Evolutionary conservation across 2,113 vertebrate genomes (phyloP).

Genomic region (Tyto alba): DNA sequence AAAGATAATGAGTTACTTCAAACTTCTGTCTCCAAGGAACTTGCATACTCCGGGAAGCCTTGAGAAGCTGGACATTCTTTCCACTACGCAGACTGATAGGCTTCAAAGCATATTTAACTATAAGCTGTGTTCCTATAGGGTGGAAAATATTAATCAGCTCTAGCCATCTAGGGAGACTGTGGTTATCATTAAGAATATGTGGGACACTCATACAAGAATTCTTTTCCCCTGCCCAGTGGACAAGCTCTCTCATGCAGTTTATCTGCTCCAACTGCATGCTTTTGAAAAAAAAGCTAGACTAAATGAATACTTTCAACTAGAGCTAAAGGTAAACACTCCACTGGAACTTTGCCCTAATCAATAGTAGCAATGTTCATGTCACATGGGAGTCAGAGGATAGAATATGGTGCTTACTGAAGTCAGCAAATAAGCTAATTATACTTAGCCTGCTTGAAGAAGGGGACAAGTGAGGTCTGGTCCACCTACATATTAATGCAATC

Average conservation of each 20-base stretch:
- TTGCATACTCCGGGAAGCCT: background rate
- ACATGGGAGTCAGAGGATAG: constrained; percentile 55
- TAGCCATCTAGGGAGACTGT: constrained; percentile 16
- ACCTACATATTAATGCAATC: constrained; percentile 16
- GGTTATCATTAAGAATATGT: constrained; percentile 19
- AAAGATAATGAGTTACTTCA: constrained; percentile 4
- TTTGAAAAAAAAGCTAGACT: constrained; percentile 21
- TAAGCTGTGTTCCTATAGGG: background rate
- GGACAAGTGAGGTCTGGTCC: constrained; percentile 17
- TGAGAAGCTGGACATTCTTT: constrained; percentile 44
- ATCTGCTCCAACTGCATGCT: constrained; percentile 18
- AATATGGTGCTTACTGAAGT: constrained; percentile 36
- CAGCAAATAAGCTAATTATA: constrained; percentile 52
- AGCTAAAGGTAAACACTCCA: constrained; percentile 62
- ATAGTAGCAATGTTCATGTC: constrained; percentile 78
- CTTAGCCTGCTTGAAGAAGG: constrained; percentile 32
- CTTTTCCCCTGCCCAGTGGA: background rate
- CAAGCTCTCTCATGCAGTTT: background rate
- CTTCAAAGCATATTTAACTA: constrained; percentile 34
- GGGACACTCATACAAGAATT: constrained; percentile 19
- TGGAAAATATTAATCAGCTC: constrained; percentile 27
- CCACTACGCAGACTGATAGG: background rate
- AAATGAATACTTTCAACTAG: constrained; percentile 49
- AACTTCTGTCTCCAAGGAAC: background rate
- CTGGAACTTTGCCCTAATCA: constrained; percentile 79